These are phyloP conservation scores for Siphonodentalium dalli DNA, from an alignment of 2,888 invertebrate species.

Conservation along the genomic window DNA sequence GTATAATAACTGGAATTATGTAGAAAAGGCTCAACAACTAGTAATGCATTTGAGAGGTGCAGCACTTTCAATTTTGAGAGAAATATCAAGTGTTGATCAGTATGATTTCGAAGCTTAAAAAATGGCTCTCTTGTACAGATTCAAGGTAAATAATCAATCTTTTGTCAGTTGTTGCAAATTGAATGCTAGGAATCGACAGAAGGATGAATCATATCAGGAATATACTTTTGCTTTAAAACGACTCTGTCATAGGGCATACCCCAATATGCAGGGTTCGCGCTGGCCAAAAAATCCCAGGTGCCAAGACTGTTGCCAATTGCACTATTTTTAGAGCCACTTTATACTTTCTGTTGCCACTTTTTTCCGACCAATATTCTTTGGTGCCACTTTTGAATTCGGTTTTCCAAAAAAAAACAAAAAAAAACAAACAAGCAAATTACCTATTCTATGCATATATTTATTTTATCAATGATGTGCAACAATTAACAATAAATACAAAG, in stretches of 20 bases:
- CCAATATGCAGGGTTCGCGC: not conserved
- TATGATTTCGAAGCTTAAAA: not conserved
- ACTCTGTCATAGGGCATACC: not conserved
- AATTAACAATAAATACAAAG: too few species aligned
- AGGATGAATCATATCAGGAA: not conserved
- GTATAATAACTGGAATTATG: too few species aligned
- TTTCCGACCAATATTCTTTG: too few species aligned
- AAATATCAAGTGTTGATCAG: not conserved
- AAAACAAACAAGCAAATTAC: too few species aligned
- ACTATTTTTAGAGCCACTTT: too few species aligned
- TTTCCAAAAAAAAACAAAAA: too few species aligned
- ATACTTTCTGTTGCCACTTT: too few species aligned
- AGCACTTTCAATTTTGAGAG: slow-evolving; percentile 3
- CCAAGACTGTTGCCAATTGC: too few species aligned
- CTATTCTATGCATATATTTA: too few species aligned
- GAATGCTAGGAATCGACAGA: not conserved
- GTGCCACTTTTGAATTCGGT: too few species aligned
- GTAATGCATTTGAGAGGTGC: slow-evolving; percentile 6
- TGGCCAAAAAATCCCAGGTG: too few species aligned
- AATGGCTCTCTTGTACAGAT: not conserved
- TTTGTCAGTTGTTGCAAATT: not conserved
- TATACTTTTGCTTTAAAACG: not conserved
- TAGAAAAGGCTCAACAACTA: slow-evolving; percentile 13
- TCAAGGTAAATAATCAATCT: not conserved
- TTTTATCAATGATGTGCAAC: too few species aligned